phyloP scores from a whole-genome alignment of 2,888 invertebrate species.

The Apoda limacodes region DNA sequence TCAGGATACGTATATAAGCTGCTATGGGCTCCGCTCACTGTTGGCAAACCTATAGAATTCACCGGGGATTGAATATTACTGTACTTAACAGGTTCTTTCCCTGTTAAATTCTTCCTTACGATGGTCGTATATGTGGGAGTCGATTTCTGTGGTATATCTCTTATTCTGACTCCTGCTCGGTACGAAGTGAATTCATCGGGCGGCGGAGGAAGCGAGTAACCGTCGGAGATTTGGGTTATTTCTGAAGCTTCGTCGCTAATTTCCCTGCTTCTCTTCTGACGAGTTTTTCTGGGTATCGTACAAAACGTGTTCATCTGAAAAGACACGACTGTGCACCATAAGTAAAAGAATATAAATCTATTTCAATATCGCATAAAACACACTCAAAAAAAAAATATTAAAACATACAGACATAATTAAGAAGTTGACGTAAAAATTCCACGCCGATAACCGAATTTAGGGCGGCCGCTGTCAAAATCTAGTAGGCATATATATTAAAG shows the following conservation, averaged over 20 bases:
- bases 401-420: too few species aligned
- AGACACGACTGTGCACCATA: too few species aligned
- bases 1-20: constrained; percentile 53
- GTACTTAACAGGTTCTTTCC: constrained; percentile 37
- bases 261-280: constrained; percentile 45
- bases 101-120: constrained; percentile 35
- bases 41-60: constrained; percentile 54
- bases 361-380: too few species aligned
- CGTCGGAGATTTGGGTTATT: constrained; percentile 55
- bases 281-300: constrained; percentile 58
- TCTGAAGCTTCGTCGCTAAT: constrained; percentile 53
- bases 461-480: too few species aligned
- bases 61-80: constrained; percentile 40
- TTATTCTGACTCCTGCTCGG: constrained; percentile 46
- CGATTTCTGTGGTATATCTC: constrained; percentile 44
- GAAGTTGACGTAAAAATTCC: too few species aligned
- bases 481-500: too few species aligned
- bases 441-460: too few species aligned
- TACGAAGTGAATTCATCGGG: constrained; percentile 58
- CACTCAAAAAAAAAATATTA: too few species aligned
- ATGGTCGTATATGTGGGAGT: constrained; percentile 48
- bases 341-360: too few species aligned
- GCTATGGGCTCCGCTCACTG: constrained; percentile 37
- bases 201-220: constrained; percentile 57
- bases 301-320: constrained; percentile 61